These are phyloP conservation scores for Probaryconus sp. DNA, from an alignment of 1,140 invertebrate genomes.

Conservation along the genomic window DNA sequence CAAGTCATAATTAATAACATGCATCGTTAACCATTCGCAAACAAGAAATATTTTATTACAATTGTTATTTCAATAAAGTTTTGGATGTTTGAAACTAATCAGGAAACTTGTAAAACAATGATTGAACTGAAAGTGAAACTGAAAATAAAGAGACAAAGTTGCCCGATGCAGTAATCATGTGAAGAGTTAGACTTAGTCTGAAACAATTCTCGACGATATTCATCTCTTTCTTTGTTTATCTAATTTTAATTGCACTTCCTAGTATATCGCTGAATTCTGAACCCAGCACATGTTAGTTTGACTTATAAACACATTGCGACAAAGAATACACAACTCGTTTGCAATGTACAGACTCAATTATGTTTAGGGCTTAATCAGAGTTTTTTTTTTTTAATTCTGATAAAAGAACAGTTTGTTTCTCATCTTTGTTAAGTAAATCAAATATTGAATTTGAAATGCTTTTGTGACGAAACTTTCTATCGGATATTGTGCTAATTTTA, in stretches of 20 bases:
- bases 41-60: too few species aligned
- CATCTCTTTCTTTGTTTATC: conserved; percentile 29
- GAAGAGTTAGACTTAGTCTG: too few species aligned
- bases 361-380: conserved; percentile 18
- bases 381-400: conserved; percentile 24
- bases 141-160: too few species aligned
- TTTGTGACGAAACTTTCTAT: conserved; percentile 27
- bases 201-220: conserved; percentile 2
- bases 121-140: too few species aligned
- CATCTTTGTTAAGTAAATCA: conserved; percentile 24
- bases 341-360: neutral
- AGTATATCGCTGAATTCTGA: neutral
- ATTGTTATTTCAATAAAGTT: too few species aligned
- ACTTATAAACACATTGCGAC: conserved; percentile 9
- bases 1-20: too few species aligned
- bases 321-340: conserved; percentile 1
- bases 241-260: conserved; percentile 19
- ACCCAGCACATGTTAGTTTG: conserved; percentile 22
- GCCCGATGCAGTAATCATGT: too few species aligned
- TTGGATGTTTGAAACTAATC: too few species aligned
- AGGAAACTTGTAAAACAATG: too few species aligned
- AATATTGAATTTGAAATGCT: conserved; percentile 15
- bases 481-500: conserved; percentile 8
- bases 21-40: too few species aligned
- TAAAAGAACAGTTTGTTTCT: conserved; percentile 14